phyloP scores from a whole-genome alignment of 2,888 invertebrate species.

The Alloscopus bannaensis region DNA sequence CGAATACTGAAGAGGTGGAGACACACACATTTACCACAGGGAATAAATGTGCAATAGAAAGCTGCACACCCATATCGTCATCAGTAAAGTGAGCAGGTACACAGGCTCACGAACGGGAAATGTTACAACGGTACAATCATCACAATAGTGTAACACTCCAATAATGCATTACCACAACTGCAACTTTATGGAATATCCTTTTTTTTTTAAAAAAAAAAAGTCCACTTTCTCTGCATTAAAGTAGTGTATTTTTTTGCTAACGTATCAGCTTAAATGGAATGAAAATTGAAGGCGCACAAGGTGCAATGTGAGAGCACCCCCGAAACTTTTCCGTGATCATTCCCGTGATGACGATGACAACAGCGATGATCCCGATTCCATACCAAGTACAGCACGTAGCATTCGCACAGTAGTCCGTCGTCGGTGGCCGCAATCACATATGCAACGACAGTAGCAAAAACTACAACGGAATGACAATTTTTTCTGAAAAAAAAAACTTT shows the following conservation, averaged over 20 bases:
- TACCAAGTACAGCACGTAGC: conserved; percentile 30
- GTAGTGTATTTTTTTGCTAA: no score
- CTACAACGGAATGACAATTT: conserved; percentile 66
- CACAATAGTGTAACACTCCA: no score
- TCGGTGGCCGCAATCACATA: conserved; percentile 49
- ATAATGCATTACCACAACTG: no score
- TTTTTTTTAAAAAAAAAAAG: no score
- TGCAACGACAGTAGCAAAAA: conserved; percentile 57
- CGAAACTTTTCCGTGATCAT: no score
- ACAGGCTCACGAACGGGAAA: conserved; percentile 32
- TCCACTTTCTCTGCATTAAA: no score
- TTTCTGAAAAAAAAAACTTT: conserved; percentile 58
- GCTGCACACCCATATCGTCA: no score
- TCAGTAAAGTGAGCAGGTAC: conserved; percentile 57
- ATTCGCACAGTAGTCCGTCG: conserved; percentile 1
- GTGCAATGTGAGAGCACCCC: conserved; percentile 31
- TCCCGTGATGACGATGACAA: conserved; percentile 32
- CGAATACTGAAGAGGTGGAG: conserved; percentile 71
- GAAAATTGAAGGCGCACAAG: conserved; percentile 6
- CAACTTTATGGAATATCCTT: no score
- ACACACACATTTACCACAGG: no score
- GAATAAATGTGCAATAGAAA: no score
- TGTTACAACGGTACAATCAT: no score
- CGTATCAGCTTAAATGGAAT: no score
- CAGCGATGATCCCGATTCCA: conserved; percentile 57